phyloP scores from a whole-genome alignment of 2,113 vertebrate genomes.

The Copsychus sechellarum region DNA sequence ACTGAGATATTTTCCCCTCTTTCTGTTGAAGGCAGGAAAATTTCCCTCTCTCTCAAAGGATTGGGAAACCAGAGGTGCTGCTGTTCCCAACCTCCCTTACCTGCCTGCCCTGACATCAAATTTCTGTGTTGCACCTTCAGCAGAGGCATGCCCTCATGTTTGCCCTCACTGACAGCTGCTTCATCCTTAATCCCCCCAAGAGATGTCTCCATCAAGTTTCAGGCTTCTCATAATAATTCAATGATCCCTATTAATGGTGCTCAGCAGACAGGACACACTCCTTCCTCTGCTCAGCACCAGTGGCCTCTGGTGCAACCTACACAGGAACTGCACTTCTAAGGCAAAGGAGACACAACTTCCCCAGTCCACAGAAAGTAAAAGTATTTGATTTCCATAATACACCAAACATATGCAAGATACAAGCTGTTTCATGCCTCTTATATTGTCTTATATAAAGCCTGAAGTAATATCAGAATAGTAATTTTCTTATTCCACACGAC shows the following conservation, averaged over 20 bases:
- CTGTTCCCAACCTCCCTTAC: not conserved
- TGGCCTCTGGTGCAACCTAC: not conserved
- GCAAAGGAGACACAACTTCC: not conserved
- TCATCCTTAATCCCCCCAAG: not conserved
- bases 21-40: not conserved
- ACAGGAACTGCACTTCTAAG: not conserved
- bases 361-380: not conserved
- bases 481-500: not conserved
- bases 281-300: not conserved
- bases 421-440: not conserved
- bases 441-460: not conserved
- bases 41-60: not conserved
- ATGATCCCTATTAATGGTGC: rapidly evolving
- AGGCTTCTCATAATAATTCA: not conserved
- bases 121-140: not conserved
- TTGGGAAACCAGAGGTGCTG: not conserved
- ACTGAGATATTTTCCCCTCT: not conserved
- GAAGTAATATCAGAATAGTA: not conserved
- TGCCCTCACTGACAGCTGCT: not conserved
- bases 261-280: not conserved
- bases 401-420: not conserved
- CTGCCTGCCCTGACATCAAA: not conserved
- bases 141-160: not conserved
- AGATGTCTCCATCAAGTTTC: not conserved
- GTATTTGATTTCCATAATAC: not conserved